Evolutionary conservation across 2,113 vertebrate species (phyloP).

Genomic region (Varanus komodoensis): DNA sequence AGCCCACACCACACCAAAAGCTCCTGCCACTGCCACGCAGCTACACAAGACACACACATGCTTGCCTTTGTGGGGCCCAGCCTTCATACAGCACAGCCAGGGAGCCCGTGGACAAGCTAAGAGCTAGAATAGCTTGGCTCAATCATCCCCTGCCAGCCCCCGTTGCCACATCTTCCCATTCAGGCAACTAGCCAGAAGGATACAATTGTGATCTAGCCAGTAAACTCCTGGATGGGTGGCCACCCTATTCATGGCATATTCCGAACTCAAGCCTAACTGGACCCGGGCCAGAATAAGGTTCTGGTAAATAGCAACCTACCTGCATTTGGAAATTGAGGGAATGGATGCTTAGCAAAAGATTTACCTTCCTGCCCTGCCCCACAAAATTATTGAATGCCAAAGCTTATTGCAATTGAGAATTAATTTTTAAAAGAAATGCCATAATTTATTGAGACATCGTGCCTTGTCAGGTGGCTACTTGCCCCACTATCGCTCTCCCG

Average conservation of each 20-base stretch:
- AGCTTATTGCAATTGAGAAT: constrained; percentile 19
- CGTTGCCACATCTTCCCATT: background rate
- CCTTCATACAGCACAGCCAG: background rate
- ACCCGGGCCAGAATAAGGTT: background rate
- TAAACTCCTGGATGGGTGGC: background rate
- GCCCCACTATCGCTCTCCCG: background rate
- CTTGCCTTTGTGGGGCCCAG: background rate
- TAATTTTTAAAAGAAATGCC: constrained; percentile 17
- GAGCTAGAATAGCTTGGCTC: background rate
- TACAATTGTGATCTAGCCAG: too few species aligned
- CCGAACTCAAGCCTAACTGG: background rate
- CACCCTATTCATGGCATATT: background rate
- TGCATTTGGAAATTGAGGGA: background rate
- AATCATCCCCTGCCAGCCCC: too few species aligned
- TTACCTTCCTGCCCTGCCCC: background rate
- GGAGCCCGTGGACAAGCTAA: background rate
- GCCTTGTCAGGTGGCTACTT: background rate
- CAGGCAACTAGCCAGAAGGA: background rate
- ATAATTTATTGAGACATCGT: constrained; percentile 13
- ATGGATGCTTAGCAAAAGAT: background rate
- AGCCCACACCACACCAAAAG: background rate
- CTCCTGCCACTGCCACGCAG: too few species aligned
- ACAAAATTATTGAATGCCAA: constrained; percentile 15
- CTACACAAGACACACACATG: background rate
- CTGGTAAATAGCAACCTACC: background rate